Conservation (phyloP, 2,113 vertebrate species). For the Alectura lathami region DNA sequence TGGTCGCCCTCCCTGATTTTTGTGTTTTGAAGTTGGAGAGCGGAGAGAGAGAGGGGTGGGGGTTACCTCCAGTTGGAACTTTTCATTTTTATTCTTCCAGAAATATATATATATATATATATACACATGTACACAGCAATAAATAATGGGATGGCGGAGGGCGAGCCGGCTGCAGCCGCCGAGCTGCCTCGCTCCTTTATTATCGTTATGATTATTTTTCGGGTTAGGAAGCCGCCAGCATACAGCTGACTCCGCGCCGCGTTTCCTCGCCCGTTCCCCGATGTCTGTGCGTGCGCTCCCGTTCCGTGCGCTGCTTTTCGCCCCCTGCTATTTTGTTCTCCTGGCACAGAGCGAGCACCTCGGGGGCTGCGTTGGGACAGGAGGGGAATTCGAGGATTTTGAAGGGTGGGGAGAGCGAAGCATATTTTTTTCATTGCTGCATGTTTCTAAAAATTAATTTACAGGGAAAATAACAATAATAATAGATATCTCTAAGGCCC, state of each 20-base stretch:
- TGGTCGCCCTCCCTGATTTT: not conserved
- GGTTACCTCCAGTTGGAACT: not conserved
- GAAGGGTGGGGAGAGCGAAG: not conserved
- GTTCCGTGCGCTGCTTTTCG: no score
- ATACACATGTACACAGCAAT: not conserved
- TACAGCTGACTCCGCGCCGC: no score
- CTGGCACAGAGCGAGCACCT: no score
- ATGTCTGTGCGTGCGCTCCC: not conserved
- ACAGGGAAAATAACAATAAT: not conserved
- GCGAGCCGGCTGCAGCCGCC: not conserved
- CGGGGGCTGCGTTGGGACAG: no score
- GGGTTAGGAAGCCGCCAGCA: no score
- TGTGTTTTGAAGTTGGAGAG: not conserved
- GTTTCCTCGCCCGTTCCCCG: no score
- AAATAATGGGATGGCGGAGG: not conserved
- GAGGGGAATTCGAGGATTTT: not conserved
- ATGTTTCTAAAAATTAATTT: no score
- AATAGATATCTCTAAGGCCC: not conserved
- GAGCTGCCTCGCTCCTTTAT: not conserved
- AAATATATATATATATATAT: not conserved
- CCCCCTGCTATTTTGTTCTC: not conserved
- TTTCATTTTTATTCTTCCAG: not conserved
- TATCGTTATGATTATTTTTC: not conserved
- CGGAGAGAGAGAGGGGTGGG: no score
- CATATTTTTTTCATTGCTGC: not conserved